A percentile compares a stretch with the other conserved stretches of the same genome.
Evolutionary conservation across 2,888 invertebrate species (phyloP).

Genomic region (Timema cristinae): DNA sequence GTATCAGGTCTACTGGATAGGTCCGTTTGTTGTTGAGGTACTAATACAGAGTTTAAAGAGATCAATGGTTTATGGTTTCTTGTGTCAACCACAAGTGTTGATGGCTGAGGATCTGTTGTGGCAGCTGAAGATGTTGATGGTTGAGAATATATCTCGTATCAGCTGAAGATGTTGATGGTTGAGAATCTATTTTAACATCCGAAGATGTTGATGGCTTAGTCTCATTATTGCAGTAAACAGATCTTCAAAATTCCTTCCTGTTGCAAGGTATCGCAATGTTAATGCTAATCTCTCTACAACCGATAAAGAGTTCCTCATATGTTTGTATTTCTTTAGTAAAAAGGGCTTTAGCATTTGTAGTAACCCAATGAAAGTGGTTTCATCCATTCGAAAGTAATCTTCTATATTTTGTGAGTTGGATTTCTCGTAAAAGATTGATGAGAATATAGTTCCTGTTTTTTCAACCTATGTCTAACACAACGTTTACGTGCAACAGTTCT

Average conservation of each 20-base stretch:
- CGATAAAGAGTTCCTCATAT: not conserved
- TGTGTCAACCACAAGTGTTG: no score
- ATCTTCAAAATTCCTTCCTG: not conserved
- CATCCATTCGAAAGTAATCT: not conserved
- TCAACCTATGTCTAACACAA: not conserved
- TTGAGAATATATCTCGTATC: no score
- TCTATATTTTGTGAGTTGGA: not conserved
- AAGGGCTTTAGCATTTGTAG: not conserved
- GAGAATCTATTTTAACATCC: not conserved
- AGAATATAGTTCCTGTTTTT: not conserved
- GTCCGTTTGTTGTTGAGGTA: no score
- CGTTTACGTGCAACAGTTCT: not conserved
- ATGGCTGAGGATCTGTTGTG: no score
- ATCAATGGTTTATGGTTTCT: no score
- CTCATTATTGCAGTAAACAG: slow-evolving; percentile 7
- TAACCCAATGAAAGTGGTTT: not conserved
- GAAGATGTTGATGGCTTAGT: no score
- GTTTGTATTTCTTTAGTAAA: not conserved
- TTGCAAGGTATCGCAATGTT: not conserved
- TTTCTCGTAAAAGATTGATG: not conserved
- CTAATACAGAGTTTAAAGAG: no score
- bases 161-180: no score
- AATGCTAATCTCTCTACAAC: not conserved
- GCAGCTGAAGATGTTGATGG: no score
- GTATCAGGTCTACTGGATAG: no score